Conservation (phyloP, 2,113 vertebrate genomes). For the Leptodactylus fuscus region DNA sequence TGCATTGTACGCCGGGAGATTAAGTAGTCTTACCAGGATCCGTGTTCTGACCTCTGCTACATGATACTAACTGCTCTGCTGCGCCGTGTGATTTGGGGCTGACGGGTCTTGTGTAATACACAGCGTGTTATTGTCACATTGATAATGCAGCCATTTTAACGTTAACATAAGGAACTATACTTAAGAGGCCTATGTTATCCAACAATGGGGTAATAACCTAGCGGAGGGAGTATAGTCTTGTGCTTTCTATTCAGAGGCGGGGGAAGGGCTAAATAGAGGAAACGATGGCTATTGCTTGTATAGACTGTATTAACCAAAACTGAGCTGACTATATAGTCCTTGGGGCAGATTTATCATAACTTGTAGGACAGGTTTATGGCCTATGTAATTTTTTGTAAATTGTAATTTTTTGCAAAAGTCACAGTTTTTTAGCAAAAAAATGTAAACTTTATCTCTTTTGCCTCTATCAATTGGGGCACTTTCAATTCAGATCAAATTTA, state of each 20-base stretch:
- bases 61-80: neutral
- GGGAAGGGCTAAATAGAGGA: neutral
- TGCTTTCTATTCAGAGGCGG: neutral
- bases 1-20: constrained; percentile 26
- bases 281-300: neutral
- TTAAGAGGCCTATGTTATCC: neutral
- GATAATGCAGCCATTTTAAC: neutral
- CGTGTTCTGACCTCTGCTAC: constrained; percentile 32
- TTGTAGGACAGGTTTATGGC: no score
- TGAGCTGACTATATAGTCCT: neutral
- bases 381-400: no score
- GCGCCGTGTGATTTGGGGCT: neutral
- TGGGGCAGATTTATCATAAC: no score
- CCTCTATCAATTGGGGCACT: no score
- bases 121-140: neutral
- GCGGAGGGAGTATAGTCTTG: neutral
- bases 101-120: neutral
- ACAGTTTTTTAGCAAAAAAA: no score
- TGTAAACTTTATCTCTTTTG: no score
- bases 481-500: no score
- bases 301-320: neutral
- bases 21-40: constrained; percentile 5
- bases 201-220: neutral
- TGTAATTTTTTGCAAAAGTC: no score
- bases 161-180: neutral